phyloP scores from a whole-genome alignment of 1,140 invertebrate species.

The Achatina immaculata region DNA sequence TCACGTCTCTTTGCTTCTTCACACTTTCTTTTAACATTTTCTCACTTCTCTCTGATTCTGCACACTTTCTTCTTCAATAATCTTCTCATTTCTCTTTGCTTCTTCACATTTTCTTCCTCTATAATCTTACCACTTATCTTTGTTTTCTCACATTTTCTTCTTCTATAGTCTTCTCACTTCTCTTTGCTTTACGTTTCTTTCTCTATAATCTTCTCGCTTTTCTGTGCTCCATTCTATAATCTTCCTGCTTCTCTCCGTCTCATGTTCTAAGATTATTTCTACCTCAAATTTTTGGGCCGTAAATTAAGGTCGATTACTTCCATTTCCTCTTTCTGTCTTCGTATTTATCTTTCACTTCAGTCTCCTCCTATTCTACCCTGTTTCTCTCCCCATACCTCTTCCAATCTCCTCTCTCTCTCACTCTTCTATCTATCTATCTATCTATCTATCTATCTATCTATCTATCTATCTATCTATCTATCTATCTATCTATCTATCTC shows the following conservation, averaged over 20 bases:
- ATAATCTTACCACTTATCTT: neutral
- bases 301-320: slow-evolving; percentile 1
- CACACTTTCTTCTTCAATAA: too few relatives aligned
- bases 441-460: too few relatives aligned
- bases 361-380: neutral
- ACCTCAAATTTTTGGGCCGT: neutral
- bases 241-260: neutral
- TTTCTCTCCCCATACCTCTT: too few relatives aligned
- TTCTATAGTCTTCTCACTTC: too few relatives aligned
- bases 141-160: neutral
- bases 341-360: too few relatives aligned
- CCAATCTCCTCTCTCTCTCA: too few relatives aligned
- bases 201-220: too few relatives aligned
- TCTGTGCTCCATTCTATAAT: too few relatives aligned
- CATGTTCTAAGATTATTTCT: neutral
- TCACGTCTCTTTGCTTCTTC: neutral
- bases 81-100: neutral
- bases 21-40: neutral
- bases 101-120: neutral
- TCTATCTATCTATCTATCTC: too few relatives aligned
- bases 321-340: slow-evolving; percentile 9
- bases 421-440: too few relatives aligned
- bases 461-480: too few relatives aligned
- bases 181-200: too few relatives aligned
- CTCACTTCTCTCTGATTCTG: neutral